phyloP scores from a whole-genome alignment of 2,797 vertebrate species.

The Girardinus metallicus region DNA sequence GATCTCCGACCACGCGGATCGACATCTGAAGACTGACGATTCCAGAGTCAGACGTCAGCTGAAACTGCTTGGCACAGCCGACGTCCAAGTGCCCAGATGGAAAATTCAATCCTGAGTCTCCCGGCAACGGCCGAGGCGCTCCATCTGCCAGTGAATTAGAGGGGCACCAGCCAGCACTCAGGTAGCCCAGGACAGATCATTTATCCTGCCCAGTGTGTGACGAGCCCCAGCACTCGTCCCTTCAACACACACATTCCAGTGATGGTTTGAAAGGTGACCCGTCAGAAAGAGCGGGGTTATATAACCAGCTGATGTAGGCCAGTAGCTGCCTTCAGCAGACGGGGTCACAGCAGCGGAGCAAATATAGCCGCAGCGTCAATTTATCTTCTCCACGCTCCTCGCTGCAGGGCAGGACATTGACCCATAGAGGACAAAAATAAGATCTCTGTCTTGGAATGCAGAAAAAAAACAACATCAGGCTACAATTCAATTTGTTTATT shows the following conservation, averaged over 20 bases:
- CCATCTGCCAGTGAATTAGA: slow-evolving; percentile 8
- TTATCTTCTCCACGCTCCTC: background rate
- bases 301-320: slow-evolving; percentile 62
- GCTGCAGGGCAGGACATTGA: slow-evolving; percentile 23
- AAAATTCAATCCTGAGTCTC: slow-evolving; percentile 14
- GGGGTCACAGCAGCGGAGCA: slow-evolving; percentile 37
- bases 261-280: slow-evolving; percentile 42
- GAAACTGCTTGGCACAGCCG: slow-evolving; percentile 11
- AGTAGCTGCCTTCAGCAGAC: slow-evolving; percentile 61
- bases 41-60: background rate
- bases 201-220: slow-evolving; percentile 9
- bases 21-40: background rate
- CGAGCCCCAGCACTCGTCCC: background rate
- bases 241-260: slow-evolving; percentile 28
- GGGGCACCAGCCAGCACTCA: slow-evolving; percentile 8
- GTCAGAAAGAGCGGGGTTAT: slow-evolving; percentile 37
- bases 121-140: slow-evolving; percentile 1
- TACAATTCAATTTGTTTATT: background rate
- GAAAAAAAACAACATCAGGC: background rate
- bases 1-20: background rate
- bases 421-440: background rate
- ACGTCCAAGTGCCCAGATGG: slow-evolving; percentile 9
- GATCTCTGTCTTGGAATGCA: background rate
- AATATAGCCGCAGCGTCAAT: slow-evolving; percentile 30
- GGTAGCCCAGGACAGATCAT: slow-evolving; percentile 21